phyloP scores from a whole-genome alignment of 2,888 invertebrate genomes.

The Zonitis immaculata region DNA sequence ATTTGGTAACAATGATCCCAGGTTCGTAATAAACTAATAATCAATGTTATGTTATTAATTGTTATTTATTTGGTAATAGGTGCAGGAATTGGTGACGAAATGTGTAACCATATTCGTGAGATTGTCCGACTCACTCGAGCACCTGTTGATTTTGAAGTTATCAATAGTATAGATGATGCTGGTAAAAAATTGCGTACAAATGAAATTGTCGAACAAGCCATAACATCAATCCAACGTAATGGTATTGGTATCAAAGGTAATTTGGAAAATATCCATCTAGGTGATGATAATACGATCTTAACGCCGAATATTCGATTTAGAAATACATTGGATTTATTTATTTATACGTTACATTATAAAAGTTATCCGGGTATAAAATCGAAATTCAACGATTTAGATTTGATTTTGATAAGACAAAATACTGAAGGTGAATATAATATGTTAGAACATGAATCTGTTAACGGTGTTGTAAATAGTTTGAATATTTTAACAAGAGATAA shows the following conservation, averaged over 20 bases:
- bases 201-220: conserved; percentile 25
- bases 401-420: conserved; percentile 57
- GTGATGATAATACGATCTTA: conserved; percentile 5
- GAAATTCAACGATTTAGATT: conserved; percentile 49
- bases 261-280: conserved; percentile 47
- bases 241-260: conserved; percentile 44
- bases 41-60: background rate
- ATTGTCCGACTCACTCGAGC: conserved; percentile 28
- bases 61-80: too few species aligned
- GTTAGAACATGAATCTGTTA: conserved; percentile 56
- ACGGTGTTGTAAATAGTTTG: conserved; percentile 58
- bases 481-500: conserved; percentile 52
- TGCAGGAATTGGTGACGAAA: conserved; percentile 34
- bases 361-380: conserved; percentile 49
- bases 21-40: conserved; percentile 17
- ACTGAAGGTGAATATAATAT: conserved; percentile 60
- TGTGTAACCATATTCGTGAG: conserved; percentile 28
- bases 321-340: conserved; percentile 53
- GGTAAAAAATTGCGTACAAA: conserved; percentile 6
- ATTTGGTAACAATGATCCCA: conserved; percentile 32
- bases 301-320: conserved; percentile 52
- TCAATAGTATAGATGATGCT: conserved; percentile 13
- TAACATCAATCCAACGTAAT: conserved; percentile 34
- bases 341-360: conserved; percentile 54
- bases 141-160: conserved; percentile 36